Evolutionary conservation across 35 echinoderm and acorn worm genomes (phyloP).

Genomic region (Eucidaris tribuloides): DNA sequence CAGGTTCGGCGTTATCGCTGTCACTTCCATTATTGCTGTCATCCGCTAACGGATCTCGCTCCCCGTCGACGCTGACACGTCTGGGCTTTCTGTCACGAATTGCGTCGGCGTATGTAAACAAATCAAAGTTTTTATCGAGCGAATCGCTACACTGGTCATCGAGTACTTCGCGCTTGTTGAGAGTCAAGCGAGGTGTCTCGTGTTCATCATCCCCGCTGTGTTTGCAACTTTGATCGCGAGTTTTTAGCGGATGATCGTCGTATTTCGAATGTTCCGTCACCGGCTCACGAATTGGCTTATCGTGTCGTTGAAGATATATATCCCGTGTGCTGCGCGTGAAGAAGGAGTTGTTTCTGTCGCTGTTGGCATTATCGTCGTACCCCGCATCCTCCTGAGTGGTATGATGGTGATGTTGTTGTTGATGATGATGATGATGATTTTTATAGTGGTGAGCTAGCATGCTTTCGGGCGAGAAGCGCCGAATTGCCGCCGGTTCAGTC

Average conservation of each 20-base stretch:
- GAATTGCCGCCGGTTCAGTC: background rate
- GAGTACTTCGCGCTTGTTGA: too few relatives aligned
- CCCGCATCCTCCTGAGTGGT: background rate
- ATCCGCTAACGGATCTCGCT: background rate
- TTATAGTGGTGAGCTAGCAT: background rate
- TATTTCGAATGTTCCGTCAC: background rate
- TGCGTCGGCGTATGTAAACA: conserved; percentile 11
- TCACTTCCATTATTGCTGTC: conserved; percentile 18
- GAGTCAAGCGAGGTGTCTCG: too few relatives aligned
- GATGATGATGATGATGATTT: background rate
- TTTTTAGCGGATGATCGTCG: too few relatives aligned
- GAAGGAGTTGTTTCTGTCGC: background rate
- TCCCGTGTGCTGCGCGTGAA: background rate
- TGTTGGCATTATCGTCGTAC: background rate
- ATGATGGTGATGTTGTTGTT: background rate
- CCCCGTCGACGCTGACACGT: background rate
- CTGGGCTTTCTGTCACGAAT: background rate
- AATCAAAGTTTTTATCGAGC: background rate
- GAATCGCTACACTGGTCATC: too few relatives aligned
- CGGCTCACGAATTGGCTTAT: background rate
- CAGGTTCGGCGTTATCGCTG: background rate
- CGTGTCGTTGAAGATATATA: background rate
- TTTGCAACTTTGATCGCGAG: too few relatives aligned
- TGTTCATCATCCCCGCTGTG: too few relatives aligned
- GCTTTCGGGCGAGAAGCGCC: background rate